Conservation (phyloP, 2,113 vertebrate genomes). For the Pholis gunnellus region DNA sequence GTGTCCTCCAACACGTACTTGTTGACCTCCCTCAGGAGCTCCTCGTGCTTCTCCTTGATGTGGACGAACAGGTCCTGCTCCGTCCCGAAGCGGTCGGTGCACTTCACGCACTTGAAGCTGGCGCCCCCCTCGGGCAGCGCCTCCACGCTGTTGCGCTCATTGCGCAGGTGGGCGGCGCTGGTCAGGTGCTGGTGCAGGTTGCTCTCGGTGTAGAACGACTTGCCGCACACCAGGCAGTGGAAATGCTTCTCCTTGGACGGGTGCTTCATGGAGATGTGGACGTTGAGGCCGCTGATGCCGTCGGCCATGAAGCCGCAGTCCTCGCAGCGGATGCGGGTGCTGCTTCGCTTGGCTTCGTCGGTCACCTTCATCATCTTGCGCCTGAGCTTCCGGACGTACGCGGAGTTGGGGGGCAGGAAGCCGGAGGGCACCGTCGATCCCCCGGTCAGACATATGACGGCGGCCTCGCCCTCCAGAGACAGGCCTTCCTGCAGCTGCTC, state of each 20-base stretch:
- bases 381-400: constrained; percentile 74
- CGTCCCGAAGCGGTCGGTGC: constrained; percentile 92
- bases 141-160: constrained; percentile 94
- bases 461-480: constrained; percentile 53
- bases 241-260: constrained; percentile 97
- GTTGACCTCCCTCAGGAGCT: constrained; percentile 95
- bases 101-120: constrained; percentile 96
- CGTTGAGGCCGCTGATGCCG: constrained; percentile 94
- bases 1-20: constrained; percentile 98
- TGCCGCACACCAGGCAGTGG: constrained; percentile 96
- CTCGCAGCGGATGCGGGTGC: constrained; percentile 90
- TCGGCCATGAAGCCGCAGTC: constrained; percentile 99
- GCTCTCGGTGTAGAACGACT: constrained; percentile 97
- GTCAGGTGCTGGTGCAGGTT: constrained; percentile 97
- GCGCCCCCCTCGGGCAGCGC: constrained; percentile 94
- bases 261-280: constrained; percentile 99
- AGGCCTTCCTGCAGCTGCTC: constrained; percentile 72
- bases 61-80: constrained; percentile 96
- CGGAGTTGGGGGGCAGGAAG: neutral
- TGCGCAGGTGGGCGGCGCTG: constrained; percentile 92
- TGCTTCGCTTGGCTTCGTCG: constrained; percentile 68
- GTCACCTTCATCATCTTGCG: constrained; percentile 48
- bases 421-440: constrained; percentile 62
- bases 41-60: constrained; percentile 98
- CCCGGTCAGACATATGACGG: constrained; percentile 63